phyloP scores from a whole-genome alignment of 2,113 vertebrate genomes.

The Haemorhous mexicanus region DNA sequence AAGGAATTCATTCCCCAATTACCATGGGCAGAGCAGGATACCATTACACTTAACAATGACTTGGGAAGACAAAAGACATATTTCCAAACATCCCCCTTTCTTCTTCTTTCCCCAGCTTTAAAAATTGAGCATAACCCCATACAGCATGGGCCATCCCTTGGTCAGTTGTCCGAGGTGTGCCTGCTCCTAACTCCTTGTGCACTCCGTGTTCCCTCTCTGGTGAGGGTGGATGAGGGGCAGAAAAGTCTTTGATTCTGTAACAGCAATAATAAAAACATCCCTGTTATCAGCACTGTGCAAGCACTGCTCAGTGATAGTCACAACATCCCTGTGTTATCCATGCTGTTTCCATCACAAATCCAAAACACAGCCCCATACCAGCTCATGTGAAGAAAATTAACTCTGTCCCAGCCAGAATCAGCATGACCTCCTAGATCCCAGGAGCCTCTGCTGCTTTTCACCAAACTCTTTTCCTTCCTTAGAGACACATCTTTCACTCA shows the following conservation, averaged over 20 bases:
- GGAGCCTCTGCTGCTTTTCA: neutral
- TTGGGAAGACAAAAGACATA: fast-evolving
- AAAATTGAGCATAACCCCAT: fast-evolving
- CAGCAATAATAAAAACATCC: fast-evolving
- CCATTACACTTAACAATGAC: fast-evolving
- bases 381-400: neutral
- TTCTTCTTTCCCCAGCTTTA: neutral
- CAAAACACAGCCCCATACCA: neutral
- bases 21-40: fast-evolving
- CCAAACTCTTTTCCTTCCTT: neutral
- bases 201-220: fast-evolving
- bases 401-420: neutral
- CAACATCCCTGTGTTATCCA: neutral
- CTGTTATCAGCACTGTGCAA: neutral
- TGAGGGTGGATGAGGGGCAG: neutral
- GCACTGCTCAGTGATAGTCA: too few relatives aligned
- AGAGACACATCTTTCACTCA: neutral
- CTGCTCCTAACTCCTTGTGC: neutral
- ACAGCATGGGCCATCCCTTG: fast-evolving
- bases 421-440: neutral
- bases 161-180: fast-evolving
- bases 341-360: neutral
- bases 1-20: neutral
- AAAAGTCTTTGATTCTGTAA: neutral
- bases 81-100: fast-evolving